Evolutionary conservation across 2,113 vertebrate genomes (phyloP).

Genomic region (Pluvialis apricaria): DNA sequence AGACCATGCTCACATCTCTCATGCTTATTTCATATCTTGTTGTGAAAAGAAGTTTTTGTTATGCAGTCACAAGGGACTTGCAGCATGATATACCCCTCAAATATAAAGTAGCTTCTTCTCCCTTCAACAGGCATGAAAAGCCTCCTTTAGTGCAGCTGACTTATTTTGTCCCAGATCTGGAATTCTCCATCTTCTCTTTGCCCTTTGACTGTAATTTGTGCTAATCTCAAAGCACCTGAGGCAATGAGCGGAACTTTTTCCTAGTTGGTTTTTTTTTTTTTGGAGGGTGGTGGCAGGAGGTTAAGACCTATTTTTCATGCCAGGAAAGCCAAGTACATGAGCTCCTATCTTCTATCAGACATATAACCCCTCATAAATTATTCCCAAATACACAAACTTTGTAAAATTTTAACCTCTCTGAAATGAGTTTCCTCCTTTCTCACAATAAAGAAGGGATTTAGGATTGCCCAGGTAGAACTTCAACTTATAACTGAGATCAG

Average conservation of each 20-base stretch:
- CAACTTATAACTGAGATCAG: neutral
- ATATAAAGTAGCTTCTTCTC: neutral
- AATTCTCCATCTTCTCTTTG: neutral
- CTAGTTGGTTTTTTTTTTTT: neutral
- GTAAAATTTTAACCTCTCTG: slow-evolving; percentile 76
- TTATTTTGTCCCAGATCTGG: neutral
- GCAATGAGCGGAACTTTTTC: neutral
- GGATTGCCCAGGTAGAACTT: slow-evolving; percentile 10
- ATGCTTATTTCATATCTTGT: neutral
- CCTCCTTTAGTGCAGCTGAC: neutral
- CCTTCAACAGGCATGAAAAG: neutral
- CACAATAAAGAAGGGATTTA: slow-evolving; percentile 8
- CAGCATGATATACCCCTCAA: neutral
- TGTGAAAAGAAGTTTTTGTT: neutral
- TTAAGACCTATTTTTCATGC: slow-evolving; percentile 53
- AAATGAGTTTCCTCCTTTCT: slow-evolving; percentile 51
- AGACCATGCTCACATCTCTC: neutral
- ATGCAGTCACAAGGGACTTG: neutral
- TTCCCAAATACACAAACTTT: slow-evolving; percentile 57
- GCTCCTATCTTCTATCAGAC: slow-evolving; percentile 68
- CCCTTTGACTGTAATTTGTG: neutral
- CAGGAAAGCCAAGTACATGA: slow-evolving; percentile 26
- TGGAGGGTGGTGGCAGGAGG: neutral
- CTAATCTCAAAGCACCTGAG: neutral
- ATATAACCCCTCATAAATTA: slow-evolving; percentile 28